Percentiles rank a stretch among this genome's conserved stretches.
These are phyloP conservation scores for Thereva nobilitata DNA, from an alignment of 2,888 invertebrate genomes.

Conservation along the genomic window DNA sequence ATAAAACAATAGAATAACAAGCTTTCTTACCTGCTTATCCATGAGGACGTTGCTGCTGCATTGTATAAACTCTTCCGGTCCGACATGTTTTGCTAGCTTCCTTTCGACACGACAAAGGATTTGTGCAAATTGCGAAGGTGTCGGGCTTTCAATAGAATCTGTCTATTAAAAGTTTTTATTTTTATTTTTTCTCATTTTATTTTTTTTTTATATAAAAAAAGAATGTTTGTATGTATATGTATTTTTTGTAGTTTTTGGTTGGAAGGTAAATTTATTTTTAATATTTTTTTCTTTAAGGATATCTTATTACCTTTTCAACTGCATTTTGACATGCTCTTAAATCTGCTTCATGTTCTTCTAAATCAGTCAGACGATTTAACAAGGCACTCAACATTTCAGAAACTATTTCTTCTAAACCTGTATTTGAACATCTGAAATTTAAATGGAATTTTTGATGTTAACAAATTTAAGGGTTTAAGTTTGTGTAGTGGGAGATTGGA, in stretches of 20 bases:
- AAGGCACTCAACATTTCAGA: slow-evolving; percentile 60
- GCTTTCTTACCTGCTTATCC: slow-evolving; percentile 53
- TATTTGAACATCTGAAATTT: slow-evolving; percentile 55
- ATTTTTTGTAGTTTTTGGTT: neutral
- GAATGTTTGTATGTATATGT: neutral
- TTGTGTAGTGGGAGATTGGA: no score
- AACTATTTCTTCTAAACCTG: slow-evolving; percentile 56
- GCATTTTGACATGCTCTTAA: slow-evolving; percentile 56
- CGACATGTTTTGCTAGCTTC: slow-evolving; percentile 57
- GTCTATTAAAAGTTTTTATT: slow-evolving; percentile 42
- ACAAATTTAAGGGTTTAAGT: no score
- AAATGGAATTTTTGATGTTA: neutral
- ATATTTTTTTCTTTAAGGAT: neutral
- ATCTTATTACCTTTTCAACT: slow-evolving; percentile 50
- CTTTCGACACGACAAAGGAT: slow-evolving; percentile 56
- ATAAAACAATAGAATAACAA: slow-evolving; percentile 6
- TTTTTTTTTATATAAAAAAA: neutral
- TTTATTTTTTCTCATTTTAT: slow-evolving; percentile 6
- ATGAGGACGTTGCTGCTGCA: slow-evolving; percentile 56
- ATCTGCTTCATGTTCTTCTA: slow-evolving; percentile 58
- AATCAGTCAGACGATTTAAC: slow-evolving; percentile 59
- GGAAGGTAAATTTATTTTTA: neutral
- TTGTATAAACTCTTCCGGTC: slow-evolving; percentile 58
- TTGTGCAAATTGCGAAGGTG: slow-evolving; percentile 57
- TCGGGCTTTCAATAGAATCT: slow-evolving; percentile 52